Evolutionary conservation across 35 echinoderm and acorn worm species (phyloP).

Genomic region (Hemicentrotus pulcherrimus): DNA sequence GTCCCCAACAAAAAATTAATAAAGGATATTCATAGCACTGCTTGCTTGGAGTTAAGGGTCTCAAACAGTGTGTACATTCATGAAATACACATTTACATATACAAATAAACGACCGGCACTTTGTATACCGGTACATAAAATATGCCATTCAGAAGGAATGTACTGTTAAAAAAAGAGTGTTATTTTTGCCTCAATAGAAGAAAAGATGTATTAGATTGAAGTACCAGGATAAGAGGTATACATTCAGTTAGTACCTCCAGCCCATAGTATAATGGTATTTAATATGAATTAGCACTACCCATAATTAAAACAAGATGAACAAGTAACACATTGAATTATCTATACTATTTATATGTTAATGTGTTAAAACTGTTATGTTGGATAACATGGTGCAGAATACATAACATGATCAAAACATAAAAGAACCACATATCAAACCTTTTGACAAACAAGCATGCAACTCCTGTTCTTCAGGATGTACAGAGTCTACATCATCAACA

Average conservation of each 20-base stretch:
- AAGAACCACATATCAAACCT: constrained; percentile 51
- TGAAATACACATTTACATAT: not conserved
- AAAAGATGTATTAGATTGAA: not conserved
- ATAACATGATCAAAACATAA: constrained; percentile 20
- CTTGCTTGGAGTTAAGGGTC: not conserved
- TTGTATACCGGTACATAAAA: no score
- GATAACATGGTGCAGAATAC: not conserved
- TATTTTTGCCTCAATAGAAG: no score
- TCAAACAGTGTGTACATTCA: not conserved
- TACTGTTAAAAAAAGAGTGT: no score
- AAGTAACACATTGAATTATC: no score
- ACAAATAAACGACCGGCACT: not conserved
- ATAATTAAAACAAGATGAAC: not conserved
- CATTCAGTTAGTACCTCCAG: not conserved
- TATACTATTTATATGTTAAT: not conserved
- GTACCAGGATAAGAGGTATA: not conserved
- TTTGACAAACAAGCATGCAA: constrained; percentile 33
- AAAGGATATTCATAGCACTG: not conserved
- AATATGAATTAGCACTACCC: not conserved
- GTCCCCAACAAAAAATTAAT: not conserved
- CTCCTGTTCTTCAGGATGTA: constrained; percentile 16
- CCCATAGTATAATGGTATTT: not conserved
- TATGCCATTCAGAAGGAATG: no score
- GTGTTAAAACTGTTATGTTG: not conserved
- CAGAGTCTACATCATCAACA: constrained; percentile 31